Conservation (phyloP, 2,888 invertebrate genomes). For the Sminthurinus aureus region DNA sequence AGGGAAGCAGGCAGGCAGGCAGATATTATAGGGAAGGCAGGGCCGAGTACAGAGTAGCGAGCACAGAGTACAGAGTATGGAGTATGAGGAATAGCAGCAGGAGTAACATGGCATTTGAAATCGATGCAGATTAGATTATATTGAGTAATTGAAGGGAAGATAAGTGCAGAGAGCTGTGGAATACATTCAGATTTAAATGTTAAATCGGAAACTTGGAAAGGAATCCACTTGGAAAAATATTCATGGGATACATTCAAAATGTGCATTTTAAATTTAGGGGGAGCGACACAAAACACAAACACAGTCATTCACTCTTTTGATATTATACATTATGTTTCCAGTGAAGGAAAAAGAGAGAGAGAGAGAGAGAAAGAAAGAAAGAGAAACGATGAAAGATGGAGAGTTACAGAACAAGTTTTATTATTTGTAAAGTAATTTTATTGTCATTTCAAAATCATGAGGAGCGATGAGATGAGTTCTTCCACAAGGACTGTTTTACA, state of each 20-base stretch:
- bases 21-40: background rate
- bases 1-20: background rate
- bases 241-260: constrained; percentile 33
- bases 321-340: background rate
- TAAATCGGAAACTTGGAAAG: constrained; percentile 44
- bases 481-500: background rate
- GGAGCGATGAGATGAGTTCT: background rate
- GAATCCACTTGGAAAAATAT: constrained; percentile 54
- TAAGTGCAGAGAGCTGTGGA: constrained; percentile 28
- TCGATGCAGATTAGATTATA: constrained; percentile 44
- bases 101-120: constrained; percentile 18
- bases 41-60: too few species aligned
- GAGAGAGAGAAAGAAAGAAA: background rate
- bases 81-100: background rate
- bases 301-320: too few species aligned
- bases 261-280: constrained; percentile 28
- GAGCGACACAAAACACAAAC: too few species aligned
- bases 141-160: constrained; percentile 45
- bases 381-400: background rate
- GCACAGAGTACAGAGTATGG: too few species aligned
- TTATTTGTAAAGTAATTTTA: constrained; percentile 36
- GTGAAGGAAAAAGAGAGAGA: constrained; percentile 9
- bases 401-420: constrained; percentile 3
- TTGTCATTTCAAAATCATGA: constrained; percentile 32
- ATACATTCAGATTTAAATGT: constrained; percentile 33